Base-by-base conservation (phyloP, 2,888 invertebrate species). In the Rotaria magnacalcarata region DNA sequence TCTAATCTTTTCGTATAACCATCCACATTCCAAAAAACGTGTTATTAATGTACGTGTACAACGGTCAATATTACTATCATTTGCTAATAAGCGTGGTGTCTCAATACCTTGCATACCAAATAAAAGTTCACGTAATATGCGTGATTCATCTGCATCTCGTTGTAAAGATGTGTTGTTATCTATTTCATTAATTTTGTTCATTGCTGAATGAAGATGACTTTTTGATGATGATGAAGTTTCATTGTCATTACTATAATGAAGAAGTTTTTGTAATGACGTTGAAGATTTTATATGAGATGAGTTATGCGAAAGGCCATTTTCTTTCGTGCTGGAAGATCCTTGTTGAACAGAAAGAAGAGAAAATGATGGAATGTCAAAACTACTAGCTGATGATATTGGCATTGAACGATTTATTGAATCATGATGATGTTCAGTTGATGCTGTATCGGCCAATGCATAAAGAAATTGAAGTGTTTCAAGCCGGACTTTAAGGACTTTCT, bases 21-120 rank as follows among this genome's bases (percentile, higher is more conserved):
- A 95, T 84, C 97, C 96, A 85, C 96, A 93, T 89, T 96, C 96
- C 0, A 95, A 94, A 75, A 97, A 92, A 84, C 95, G 93, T 85
- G 94, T 91, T 67, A 95, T 93, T 89, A 94, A 91, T 50, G 93
- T 92, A 41, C 93, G 92, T 90, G 94, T 93, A 88, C 93, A 93
- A 89, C 93, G 90, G 89, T 93, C 88, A 84, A 92, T 91, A 67
- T 87, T 87, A 19, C 88, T 87, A 58, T 88, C 87, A 47, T 88
- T 88, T 85, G 84, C 87, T 85, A 87, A 87, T 47, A 87, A 86
- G 24, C 84, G 80, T 21, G 34, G 56, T 41, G 95, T 94, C 89
- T 95, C 94, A 87, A 97, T 95, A 7, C 97, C 97, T 90, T 96
- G 95, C 88, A 96, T 94, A 1, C 94, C 94, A 89, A 95, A 94